Evolutionary conservation across 2,888 invertebrate species (phyloP), one percentile per base, ranked within the genome.

Genomic region (Mythimna vitellina): DNA sequence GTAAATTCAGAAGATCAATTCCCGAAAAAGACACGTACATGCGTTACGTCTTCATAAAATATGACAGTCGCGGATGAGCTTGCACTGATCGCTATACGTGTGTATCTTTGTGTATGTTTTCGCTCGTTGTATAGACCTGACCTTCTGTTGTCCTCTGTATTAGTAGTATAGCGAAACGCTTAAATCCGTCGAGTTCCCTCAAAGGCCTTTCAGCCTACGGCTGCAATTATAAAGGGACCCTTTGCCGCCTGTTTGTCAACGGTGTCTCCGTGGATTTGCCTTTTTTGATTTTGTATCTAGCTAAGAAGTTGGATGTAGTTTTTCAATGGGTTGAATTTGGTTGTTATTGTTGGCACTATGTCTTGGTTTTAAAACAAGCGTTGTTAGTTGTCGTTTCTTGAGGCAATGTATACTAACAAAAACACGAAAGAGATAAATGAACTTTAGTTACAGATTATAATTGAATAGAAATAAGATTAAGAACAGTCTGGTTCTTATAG

Each of bases 191-290:
- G 68, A 62, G 78, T 83, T 70, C 68, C 65, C 71, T 86, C 84
- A 84, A 84, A 84, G 86, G 86, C 81, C 56, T 78, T 83, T 75
- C 70, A 76, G 86, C 84, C 84, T 75, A 70, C 73, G 81, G 84
- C 74, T 63, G 76, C 86, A 84, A 84, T 84, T 84, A 84, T 84
- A 79, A 84, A 73, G 73, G 53, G 74, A 75, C 84, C 79, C 74
- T 80, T 84, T 86, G 73, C 70, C 70, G 71, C 65, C 70, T 81
- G 79, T 86, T 81, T 77, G 76, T 71, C 56, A 25, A 70, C 71
- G 51, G 70, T 73, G 74, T 83, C 83, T 83, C 83, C 72, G 77
- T 69, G 53, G 85, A 75, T 65, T 85, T 65, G 75, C 75, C 83
- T 83, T 83, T 83, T 83, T 83, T 76, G 73, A 80, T 85, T 83